Evolutionary conservation across 2,888 invertebrate species (phyloP).

Genomic region (Altica lythri): DNA sequence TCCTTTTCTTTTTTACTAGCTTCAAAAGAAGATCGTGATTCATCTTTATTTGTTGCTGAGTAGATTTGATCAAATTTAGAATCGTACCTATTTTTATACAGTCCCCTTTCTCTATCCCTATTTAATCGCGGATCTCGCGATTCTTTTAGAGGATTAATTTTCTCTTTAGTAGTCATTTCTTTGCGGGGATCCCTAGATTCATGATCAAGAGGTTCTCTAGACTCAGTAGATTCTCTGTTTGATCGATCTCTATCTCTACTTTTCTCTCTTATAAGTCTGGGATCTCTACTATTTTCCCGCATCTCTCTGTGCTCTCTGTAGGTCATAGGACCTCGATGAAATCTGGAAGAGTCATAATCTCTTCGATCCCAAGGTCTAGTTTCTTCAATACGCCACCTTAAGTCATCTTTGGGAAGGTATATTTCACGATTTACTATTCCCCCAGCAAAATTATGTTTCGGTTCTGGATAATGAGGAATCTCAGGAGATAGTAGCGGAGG

Average conservation of each 20-base stretch:
- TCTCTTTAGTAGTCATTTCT: slow-evolving; percentile 12
- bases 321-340: slow-evolving; percentile 40
- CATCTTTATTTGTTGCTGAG: slow-evolving; percentile 33
- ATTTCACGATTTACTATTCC: slow-evolving; percentile 20
- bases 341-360: slow-evolving; percentile 24
- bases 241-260: slow-evolving; percentile 16
- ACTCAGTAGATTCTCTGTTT: slow-evolving; percentile 6
- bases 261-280: slow-evolving; percentile 28
- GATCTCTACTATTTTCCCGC: slow-evolving; percentile 38
- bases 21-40: slow-evolving; percentile 27
- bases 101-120: slow-evolving; percentile 18
- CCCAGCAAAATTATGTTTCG: slow-evolving; percentile 26
- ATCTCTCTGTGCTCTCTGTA: slow-evolving; percentile 42
- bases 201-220: slow-evolving; percentile 6
- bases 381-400: slow-evolving; percentile 31
- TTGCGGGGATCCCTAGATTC: slow-evolving; percentile 11
- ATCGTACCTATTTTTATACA: slow-evolving; percentile 13
- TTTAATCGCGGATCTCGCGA: slow-evolving; percentile 22
- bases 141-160: background rate
- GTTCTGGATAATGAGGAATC: slow-evolving; percentile 30
- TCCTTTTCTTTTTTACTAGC: slow-evolving; percentile 44
- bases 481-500: slow-evolving; percentile 32
- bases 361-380: slow-evolving; percentile 30
- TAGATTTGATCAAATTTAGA: slow-evolving; percentile 39
- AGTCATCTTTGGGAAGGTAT: slow-evolving; percentile 24